Conservation (phyloP, 2,113 vertebrate genomes). For the Plecotus auritus region DNA sequence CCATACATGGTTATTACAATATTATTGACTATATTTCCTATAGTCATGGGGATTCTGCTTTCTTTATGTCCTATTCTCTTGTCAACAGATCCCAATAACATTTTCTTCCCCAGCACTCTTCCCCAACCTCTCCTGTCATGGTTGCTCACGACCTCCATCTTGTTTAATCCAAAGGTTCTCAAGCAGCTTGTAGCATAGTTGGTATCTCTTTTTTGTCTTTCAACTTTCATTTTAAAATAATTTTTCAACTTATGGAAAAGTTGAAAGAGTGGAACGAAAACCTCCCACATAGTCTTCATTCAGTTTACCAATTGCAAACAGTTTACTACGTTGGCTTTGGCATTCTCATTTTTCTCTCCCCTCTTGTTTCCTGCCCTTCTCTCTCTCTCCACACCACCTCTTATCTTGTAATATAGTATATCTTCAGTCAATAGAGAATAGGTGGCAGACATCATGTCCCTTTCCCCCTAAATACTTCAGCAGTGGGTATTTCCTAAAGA, state of each 20-base stretch:
- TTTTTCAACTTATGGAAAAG: not conserved
- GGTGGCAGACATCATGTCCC: not conserved
- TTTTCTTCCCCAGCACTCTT: not conserved
- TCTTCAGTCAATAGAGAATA: not conserved
- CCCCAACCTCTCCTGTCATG: not conserved
- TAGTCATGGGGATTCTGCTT: not conserved
- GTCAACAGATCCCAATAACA: not conserved
- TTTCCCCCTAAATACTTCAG: not conserved
- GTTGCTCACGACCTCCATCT: not conserved
- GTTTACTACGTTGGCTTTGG: not conserved
- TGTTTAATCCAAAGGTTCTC: not conserved
- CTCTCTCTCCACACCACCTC: too few species aligned
- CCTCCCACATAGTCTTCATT: not conserved
- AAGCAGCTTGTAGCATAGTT: not conserved
- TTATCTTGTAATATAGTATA: not conserved
- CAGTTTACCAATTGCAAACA: not conserved
- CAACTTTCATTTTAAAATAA: not conserved
- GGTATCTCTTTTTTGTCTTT: not conserved
- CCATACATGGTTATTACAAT: not conserved
- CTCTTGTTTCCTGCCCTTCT: too few species aligned
- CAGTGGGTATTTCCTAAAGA: not conserved
- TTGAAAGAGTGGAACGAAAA: not conserved
- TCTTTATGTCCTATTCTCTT: not conserved
- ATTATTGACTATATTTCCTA: not conserved
- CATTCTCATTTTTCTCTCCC: not conserved